Conservation (phyloP, 2,888 invertebrate genomes). For the Tineola bisselliella region DNA sequence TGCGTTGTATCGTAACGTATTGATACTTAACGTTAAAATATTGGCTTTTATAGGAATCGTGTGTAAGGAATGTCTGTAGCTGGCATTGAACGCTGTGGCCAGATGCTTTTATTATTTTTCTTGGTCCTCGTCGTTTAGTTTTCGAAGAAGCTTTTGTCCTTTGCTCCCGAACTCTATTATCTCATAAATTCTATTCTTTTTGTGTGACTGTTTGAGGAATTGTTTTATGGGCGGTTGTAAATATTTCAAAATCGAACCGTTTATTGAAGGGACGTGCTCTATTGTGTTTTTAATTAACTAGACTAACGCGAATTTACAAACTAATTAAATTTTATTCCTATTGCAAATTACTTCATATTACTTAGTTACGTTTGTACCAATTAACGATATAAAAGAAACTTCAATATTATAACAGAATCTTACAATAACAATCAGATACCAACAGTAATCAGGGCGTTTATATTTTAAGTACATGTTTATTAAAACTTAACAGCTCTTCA, state of each 20-base stretch:
- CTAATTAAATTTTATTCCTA: no score
- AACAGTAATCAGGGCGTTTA: neutral
- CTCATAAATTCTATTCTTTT: conserved; percentile 57
- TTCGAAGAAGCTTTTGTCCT: conserved; percentile 50
- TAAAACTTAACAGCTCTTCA: neutral
- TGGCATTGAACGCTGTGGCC: conserved; percentile 34
- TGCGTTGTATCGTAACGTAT: conserved; percentile 54
- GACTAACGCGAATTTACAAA: neutral
- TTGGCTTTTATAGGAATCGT: conserved; percentile 50
- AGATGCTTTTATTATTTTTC: conserved; percentile 55
- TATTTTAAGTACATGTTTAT: neutral
- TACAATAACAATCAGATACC: no score
- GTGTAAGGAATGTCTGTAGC: conserved; percentile 46
- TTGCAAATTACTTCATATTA: no score
- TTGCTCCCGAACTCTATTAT: conserved; percentile 55
- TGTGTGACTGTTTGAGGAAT: conserved; percentile 57
- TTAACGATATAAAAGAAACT: no score
- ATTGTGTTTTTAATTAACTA: conserved; percentile 3
- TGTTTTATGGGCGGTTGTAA: conserved; percentile 60
- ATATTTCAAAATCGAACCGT: conserved; percentile 31
- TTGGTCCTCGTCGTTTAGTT: conserved; percentile 43
- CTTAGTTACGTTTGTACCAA: no score
- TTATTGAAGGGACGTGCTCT: neutral
- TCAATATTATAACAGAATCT: no score
- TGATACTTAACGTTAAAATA: conserved; percentile 58